Base-by-base conservation (phyloP, 2,888 invertebrate species). In the Pogonocherus hispidulus region DNA sequence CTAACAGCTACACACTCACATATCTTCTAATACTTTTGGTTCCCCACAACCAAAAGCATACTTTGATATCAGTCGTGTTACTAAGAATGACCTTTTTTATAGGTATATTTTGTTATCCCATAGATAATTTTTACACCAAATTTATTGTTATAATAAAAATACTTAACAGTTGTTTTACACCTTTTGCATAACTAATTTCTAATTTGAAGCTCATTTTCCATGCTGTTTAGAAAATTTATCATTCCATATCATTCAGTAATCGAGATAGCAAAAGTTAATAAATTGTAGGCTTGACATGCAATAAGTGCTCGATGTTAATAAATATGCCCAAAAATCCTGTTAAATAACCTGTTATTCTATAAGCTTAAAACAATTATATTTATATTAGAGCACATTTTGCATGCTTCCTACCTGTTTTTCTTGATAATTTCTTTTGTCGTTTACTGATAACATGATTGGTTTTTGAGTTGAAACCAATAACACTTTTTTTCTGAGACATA, bases 361-460 rank as follows among this genome's bases (percentile, higher is more conserved):
- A 63, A 63, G 55, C 63, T 51, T 44, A 72, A 75, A 73, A 59
- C 57, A 16, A 46, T 59, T 59, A 47, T 47, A 47, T 59, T 16
- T 32, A 32, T 59, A 23, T 46, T 47, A 67, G 67, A 63, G 65
- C 73, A 75, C 74, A 51, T 69, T 67, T 73, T 74, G 73, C 74
- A 75, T 76, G 73, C 77, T 72, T 71, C 79, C 71, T 79, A 79
- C 79, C 79, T 79, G 77, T 68, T 72, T 78, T 75, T 73, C 77
- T 70, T 20, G 75, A 75, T 63, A 77, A 72, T 77, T 71, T 79
- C 73, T 68, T 71, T 75, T 75, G 76, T 72, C 79, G 56, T 63
- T 72, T 67, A 71, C 69, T 71, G 52, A 67, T 70, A 70, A 73
- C 69, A 56, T 66, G 67, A 67, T 71, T 76, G 44, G 66, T 63